A percentile compares a stretch with the other conserved stretches of the same genome.
Conservation (phyloP, 1,140 invertebrate genomes). For the Leptinotarsa undecemlineata region DNA sequence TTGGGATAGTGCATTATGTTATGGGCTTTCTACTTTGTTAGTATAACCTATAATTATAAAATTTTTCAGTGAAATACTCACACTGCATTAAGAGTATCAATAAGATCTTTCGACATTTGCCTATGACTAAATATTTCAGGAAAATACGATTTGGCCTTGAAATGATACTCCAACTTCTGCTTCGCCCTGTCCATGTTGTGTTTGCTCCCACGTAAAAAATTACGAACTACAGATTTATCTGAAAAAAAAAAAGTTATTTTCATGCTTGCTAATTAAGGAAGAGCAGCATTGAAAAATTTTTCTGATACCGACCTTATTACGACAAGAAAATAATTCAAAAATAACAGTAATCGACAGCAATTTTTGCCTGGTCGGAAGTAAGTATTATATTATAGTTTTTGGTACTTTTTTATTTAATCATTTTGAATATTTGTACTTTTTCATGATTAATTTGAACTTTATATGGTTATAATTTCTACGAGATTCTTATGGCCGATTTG, state of each 20-base stretch:
- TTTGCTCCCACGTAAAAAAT: slow-evolving; percentile 55
- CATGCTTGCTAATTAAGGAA: neutral
- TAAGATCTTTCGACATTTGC: slow-evolving; percentile 38
- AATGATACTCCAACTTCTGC: slow-evolving; percentile 55
- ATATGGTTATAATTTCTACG: no score
- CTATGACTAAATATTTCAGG: slow-evolving; percentile 53
- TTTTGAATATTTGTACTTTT: no score
- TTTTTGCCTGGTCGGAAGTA: no score
- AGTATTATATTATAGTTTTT: no score
- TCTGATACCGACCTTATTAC: neutral
- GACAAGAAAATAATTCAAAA: no score
- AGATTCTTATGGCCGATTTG: no score
- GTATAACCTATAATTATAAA: neutral
- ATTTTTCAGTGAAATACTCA: slow-evolving; percentile 37
- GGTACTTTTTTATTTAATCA: no score
- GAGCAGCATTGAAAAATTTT: neutral
- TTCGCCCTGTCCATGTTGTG: slow-evolving; percentile 55
- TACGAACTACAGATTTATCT: slow-evolving; percentile 53
- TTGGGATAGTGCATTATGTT: neutral
- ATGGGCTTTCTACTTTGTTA: neutral
- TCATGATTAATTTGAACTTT: no score
- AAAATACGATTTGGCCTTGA: slow-evolving; percentile 48
- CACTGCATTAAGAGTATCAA: slow-evolving; percentile 46
- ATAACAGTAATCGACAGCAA: no score
- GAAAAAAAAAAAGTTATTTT: slow-evolving; percentile 26